Evolutionary conservation across 2,888 invertebrate species (phyloP), one percentile per base, ranked within the genome.

Genomic region (Lasioglossum morio): DNA sequence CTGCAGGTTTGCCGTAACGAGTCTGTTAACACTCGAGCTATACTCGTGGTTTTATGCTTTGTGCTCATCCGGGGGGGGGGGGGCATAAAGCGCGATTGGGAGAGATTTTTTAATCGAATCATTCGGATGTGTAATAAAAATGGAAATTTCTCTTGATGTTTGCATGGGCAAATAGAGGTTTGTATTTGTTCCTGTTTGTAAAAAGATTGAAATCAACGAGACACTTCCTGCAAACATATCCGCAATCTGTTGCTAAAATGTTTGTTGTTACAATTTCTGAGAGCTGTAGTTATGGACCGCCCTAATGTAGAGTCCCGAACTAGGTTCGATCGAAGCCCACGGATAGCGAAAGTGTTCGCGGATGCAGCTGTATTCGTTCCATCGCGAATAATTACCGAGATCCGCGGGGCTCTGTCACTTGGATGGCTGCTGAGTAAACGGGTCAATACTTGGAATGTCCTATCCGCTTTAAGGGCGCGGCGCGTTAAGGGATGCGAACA

Each of bases 381-480:
- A 23, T 69, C n/a, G 37, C 19, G 69, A 37, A 69, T 78, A 57
- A 84, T 80, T 57, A 70, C 34, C 37, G 63, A 66, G 73, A 77
- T 53, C 27, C 40, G 16, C 30, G 37, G 34, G 74, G 63, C 14
- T 79, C 46, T n/a, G 72, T 75, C 40, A 48, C 72, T 72, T 34
- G 57, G 74, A 72, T 75, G 79, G 79, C 79, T 66, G 85, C 85
- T 89, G 86, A 91, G 93, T 92, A 92, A 91, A 92, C 94, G 94
- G 94, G 94, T 94, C 94, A 94, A 94, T 94, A 94, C 94, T 94
- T 91, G 92, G 93, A 92, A 93, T 91, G 93, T 84, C 82, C 92
- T 83, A 93, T 94, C 94, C 85, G 86, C 94, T 94, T 94, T 94
- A 94, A 94, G 92, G 91, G 91, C 90, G 69, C 34, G 69, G 73